Conservation (phyloP, 2,113 vertebrate genomes). For the Mystacornis crossleyi region DNA sequence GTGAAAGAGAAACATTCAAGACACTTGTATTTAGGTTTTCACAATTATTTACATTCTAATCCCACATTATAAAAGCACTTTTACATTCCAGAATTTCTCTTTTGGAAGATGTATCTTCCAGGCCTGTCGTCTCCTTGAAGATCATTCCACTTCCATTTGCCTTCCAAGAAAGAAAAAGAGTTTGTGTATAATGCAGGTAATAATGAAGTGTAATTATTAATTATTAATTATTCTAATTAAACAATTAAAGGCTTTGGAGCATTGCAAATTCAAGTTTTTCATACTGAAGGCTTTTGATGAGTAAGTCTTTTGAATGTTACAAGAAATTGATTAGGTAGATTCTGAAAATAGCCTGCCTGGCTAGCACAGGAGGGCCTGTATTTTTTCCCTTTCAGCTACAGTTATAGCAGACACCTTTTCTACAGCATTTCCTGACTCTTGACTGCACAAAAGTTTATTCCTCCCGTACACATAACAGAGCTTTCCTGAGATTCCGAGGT, state of each 20-base stretch:
- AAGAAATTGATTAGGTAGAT: background rate
- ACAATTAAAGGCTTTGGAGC: background rate
- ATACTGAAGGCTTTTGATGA: background rate
- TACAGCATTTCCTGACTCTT: background rate
- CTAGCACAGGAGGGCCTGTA: background rate
- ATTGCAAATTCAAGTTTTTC: background rate
- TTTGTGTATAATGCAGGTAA: background rate
- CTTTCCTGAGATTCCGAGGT: background rate
- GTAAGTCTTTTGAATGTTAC: background rate
- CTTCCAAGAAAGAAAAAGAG: background rate
- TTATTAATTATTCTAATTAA: background rate
- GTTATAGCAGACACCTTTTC: background rate
- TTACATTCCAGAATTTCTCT: background rate
- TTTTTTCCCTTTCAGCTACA: background rate
- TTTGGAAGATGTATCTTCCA: background rate
- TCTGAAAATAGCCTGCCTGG: background rate
- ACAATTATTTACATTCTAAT: background rate
- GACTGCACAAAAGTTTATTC: background rate
- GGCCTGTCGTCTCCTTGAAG: background rate
- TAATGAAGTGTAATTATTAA: background rate
- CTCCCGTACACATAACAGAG: background rate
- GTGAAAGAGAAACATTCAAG: background rate
- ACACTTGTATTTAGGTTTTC: background rate
- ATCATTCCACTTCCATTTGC: background rate
- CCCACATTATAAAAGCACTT: background rate